phyloP scores from a whole-genome alignment of 2,888 invertebrate species.

The Apotomis betuletana region DNA sequence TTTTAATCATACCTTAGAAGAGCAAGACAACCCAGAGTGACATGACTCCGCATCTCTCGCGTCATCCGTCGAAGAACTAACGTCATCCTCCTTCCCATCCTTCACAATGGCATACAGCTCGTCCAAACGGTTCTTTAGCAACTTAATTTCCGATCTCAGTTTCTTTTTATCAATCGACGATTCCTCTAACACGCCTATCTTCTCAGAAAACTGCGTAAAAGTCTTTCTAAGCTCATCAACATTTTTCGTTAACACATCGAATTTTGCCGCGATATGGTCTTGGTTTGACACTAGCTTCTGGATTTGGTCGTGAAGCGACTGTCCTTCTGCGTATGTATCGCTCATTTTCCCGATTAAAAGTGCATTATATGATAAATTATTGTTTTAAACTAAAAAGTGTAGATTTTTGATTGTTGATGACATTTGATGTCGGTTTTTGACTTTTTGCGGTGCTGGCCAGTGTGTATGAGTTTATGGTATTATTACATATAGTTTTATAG shows the following conservation, averaged over 20 bases:
- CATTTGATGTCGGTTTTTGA: conserved; percentile 8
- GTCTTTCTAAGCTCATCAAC: conserved; percentile 64
- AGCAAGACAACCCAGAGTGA: conserved; percentile 71
- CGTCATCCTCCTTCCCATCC: conserved; percentile 69
- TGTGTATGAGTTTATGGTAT: neutral
- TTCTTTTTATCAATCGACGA: conserved; percentile 57
- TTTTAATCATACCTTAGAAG: conserved; percentile 66
- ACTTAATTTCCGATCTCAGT: conserved; percentile 61
- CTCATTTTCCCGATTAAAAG: conserved; percentile 39
- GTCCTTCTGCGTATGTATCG: conserved; percentile 33
- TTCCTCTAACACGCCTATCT: conserved; percentile 62
- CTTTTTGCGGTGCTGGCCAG: conserved; percentile 25
- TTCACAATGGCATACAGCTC: conserved; percentile 70
- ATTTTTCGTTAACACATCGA: conserved; percentile 61
- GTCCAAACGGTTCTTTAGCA: conserved; percentile 66
- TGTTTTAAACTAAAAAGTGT: conserved; percentile 20
- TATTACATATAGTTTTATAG: no score
- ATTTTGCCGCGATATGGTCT: conserved; percentile 59
- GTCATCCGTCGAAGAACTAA: conserved; percentile 52
- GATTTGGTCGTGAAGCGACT: conserved; percentile 59
- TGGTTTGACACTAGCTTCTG: conserved; percentile 64
- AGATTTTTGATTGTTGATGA: conserved; percentile 28
- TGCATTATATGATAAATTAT: conserved; percentile 40
- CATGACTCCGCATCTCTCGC: conserved; percentile 68
- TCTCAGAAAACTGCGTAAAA: conserved; percentile 60